A percentile compares a stretch with the other conserved stretches of the same genome.
phyloP scores from a whole-genome alignment of 2,797 vertebrate genomes.

The Micrastur ruficollis region DNA sequence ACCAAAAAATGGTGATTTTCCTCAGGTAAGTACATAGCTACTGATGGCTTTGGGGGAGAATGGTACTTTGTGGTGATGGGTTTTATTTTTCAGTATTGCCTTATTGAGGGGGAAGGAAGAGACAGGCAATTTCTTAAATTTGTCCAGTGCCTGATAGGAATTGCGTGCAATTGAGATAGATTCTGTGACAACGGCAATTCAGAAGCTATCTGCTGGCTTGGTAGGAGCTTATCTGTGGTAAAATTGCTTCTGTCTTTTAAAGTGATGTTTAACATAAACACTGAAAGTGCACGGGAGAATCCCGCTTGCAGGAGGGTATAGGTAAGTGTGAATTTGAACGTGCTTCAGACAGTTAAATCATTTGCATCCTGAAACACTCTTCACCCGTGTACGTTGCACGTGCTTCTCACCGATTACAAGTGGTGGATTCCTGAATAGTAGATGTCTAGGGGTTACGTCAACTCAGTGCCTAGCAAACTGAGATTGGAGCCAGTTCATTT shows the following conservation, averaged over 20 bases:
- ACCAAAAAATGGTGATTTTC: conserved; percentile 81
- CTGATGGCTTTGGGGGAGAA: not conserved
- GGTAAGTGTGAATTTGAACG: not conserved
- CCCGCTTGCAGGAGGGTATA: not conserved
- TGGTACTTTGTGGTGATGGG: not conserved
- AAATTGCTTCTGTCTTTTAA: not conserved
- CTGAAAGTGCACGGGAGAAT: not conserved
- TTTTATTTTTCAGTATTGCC: not conserved
- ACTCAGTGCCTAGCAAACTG: not conserved
- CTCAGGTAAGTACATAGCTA: conserved; percentile 78
- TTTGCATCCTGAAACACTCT: not conserved
- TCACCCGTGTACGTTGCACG: rapidly evolving
- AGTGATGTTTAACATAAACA: not conserved
- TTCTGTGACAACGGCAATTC: not conserved
- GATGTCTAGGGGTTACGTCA: not conserved
- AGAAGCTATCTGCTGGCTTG: not conserved
- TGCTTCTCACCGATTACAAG: not conserved
- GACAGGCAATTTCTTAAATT: not conserved
- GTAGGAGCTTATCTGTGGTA: not conserved
- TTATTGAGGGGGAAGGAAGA: not conserved
- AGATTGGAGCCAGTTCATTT: not conserved
- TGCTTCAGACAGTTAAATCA: not conserved
- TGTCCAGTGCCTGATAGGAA: not conserved
- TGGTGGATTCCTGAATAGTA: not conserved
- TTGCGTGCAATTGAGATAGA: not conserved